A percentile compares a stretch with the other conserved stretches of the same genome.
phyloP scores from a whole-genome alignment of 2,113 vertebrate genomes.

The Saccopteryx leptura region DNA sequence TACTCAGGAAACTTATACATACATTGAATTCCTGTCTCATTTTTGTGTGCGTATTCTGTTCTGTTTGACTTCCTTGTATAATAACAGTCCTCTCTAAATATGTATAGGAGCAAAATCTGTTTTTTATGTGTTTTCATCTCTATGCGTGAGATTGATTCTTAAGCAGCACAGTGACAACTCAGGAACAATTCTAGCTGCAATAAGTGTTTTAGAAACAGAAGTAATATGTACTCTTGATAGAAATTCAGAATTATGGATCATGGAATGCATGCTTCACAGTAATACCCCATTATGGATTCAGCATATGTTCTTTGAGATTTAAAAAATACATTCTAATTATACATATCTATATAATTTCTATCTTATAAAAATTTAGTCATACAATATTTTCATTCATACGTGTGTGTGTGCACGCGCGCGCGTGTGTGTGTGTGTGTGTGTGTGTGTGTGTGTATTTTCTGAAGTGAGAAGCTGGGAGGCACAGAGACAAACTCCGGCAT shows the following conservation, averaged over 20 bases:
- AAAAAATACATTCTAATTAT: neutral
- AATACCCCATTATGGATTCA: neutral
- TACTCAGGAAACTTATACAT: neutral
- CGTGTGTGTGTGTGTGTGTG: too few relatives aligned
- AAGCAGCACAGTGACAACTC: conserved; percentile 29
- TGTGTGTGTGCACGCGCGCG: too few relatives aligned
- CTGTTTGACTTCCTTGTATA: conserved; percentile 18
- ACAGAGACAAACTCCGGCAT: too few relatives aligned
- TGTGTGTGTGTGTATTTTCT: too few relatives aligned
- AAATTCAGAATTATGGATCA: neutral
- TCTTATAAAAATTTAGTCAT: neutral
- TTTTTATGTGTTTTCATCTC: conserved; percentile 31
- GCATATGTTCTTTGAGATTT: neutral
- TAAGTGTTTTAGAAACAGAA: conserved; percentile 52
- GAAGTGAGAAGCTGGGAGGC: too few relatives aligned
- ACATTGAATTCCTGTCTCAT: neutral
- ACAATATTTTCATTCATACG: neutral
- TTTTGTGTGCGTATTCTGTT: conserved; percentile 47
- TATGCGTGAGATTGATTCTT: conserved; percentile 47
- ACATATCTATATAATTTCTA: neutral
- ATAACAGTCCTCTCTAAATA: neutral
- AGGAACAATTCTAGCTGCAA: conserved; percentile 43
- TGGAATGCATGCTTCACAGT: neutral
- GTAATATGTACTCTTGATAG: neutral
- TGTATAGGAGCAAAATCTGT: conserved; percentile 24